Percentiles rank a stretch among this genome's conserved stretches.
phyloP scores from a whole-genome alignment of 2,797 vertebrate species.

The Xenopus petersii region DNA sequence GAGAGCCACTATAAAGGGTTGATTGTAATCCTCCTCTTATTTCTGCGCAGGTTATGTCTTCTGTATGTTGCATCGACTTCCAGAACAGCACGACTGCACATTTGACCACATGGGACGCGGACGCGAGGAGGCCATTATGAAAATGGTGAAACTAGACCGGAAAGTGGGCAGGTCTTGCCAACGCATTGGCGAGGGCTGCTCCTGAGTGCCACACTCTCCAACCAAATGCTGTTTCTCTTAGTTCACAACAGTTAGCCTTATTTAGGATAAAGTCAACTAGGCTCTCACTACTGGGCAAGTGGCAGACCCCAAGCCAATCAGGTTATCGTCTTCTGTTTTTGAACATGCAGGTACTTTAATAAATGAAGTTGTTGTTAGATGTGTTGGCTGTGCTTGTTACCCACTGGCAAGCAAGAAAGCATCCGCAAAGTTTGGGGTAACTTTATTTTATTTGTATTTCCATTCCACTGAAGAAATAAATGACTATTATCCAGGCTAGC shows the following conservation, averaged over 20 bases:
- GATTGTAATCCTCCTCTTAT: background rate
- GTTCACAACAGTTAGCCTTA: slow-evolving; percentile 85
- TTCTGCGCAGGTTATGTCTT: slow-evolving; percentile 80
- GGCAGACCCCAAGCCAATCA: slow-evolving; percentile 76
- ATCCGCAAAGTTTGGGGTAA: slow-evolving; percentile 58
- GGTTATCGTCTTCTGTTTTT: slow-evolving; percentile 66
- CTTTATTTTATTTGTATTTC: slow-evolving; percentile 14
- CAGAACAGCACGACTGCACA: slow-evolving; percentile 90
- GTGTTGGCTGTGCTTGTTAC: slow-evolving; percentile 62
- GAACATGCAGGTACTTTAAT: slow-evolving; percentile 39
- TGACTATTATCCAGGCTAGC: slow-evolving; percentile 56
- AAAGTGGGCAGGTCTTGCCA: slow-evolving; percentile 96
- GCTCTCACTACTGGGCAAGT: slow-evolving; percentile 79
- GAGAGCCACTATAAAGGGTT: background rate
- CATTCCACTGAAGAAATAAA: slow-evolving; percentile 17
- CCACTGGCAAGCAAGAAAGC: slow-evolving; percentile 71
- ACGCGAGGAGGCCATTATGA: slow-evolving; percentile 91
- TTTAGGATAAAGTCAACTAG: slow-evolving; percentile 81
- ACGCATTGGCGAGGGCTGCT: slow-evolving; percentile 89
- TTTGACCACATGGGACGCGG: slow-evolving; percentile 94
- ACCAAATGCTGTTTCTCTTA: slow-evolving; percentile 77
- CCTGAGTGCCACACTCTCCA: slow-evolving; percentile 76
- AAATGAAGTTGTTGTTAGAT: slow-evolving; percentile 9
- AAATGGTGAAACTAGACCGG: slow-evolving; percentile 97
- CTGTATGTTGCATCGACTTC: slow-evolving; percentile 93